Conservation (phyloP, 2,113 vertebrate genomes). For the Sula dactylatra region DNA sequence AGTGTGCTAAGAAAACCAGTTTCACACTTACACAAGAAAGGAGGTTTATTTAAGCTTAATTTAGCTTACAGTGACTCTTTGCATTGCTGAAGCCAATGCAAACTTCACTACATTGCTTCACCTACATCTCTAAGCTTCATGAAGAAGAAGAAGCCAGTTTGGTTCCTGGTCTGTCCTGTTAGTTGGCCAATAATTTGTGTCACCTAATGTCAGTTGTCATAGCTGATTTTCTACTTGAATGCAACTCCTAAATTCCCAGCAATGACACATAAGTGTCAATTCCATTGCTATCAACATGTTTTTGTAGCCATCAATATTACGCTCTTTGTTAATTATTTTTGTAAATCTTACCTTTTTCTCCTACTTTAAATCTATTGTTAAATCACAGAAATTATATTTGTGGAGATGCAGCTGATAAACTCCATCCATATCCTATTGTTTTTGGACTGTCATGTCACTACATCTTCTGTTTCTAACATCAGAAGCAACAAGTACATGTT, state of each 20-base stretch:
- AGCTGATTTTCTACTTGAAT: neutral
- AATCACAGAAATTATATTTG: neutral
- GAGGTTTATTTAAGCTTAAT: neutral
- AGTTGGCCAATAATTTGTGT: neutral
- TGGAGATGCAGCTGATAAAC: neutral
- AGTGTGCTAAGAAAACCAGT: neutral
- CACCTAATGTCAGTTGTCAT: neutral
- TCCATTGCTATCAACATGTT: neutral
- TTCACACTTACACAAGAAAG: neutral
- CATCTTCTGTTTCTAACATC: neutral
- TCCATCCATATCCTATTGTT: neutral
- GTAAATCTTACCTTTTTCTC: neutral
- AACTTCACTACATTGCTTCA: neutral
- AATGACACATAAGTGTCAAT: neutral
- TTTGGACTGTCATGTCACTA: neutral
- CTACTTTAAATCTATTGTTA: neutral
- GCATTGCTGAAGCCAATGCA: neutral
- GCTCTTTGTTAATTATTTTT: neutral
- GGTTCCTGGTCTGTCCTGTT: neutral
- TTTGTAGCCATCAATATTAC: neutral
- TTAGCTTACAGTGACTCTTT: neutral
- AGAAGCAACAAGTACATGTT: neutral
- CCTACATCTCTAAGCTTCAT: neutral
- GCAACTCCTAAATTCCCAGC: neutral
- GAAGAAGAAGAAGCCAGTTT: neutral